Evolutionary conservation across 2,797 vertebrate species (phyloP).

Genomic region (Eidolon dupreanum): DNA sequence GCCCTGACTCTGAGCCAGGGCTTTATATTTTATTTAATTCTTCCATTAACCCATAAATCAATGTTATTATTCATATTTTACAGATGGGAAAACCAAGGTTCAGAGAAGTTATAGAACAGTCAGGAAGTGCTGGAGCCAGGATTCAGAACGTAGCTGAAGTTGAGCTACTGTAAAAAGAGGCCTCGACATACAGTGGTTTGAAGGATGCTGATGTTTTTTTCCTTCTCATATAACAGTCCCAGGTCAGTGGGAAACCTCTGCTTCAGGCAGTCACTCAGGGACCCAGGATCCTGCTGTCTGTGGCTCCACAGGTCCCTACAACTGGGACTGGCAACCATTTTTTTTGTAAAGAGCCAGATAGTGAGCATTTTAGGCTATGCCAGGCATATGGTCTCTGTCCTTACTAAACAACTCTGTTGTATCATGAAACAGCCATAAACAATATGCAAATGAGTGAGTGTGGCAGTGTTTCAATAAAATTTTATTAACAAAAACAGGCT

Average conservation of each 20-base stretch:
- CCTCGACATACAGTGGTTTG: not conserved
- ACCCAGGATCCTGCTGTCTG: not conserved
- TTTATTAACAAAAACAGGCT: not conserved
- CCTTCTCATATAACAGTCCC: not conserved
- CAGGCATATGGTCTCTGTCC: not conserved
- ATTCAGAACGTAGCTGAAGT: not conserved
- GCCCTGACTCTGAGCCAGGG: not conserved
- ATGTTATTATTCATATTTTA: not conserved
- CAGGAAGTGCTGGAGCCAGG: not conserved
- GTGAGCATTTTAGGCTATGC: not conserved
- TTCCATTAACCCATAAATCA: not conserved
- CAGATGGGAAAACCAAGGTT: not conserved
- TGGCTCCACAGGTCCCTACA: not conserved
- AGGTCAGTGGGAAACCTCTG: not conserved
- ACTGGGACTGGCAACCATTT: not conserved
- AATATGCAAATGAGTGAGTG: not conserved
- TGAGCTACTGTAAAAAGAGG: not conserved
- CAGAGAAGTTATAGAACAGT: not conserved
- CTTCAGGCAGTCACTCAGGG: not conserved
- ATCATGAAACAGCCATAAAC: not conserved
- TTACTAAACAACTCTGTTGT: not conserved
- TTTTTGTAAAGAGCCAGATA: not conserved
- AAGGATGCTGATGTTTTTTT: not conserved
- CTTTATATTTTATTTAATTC: slow-evolving; percentile 7
- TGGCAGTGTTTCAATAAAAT: not conserved